Evolutionary conservation across 2,113 vertebrate species (phyloP).

Genomic region (Pangasianodon hypophthalmus): DNA sequence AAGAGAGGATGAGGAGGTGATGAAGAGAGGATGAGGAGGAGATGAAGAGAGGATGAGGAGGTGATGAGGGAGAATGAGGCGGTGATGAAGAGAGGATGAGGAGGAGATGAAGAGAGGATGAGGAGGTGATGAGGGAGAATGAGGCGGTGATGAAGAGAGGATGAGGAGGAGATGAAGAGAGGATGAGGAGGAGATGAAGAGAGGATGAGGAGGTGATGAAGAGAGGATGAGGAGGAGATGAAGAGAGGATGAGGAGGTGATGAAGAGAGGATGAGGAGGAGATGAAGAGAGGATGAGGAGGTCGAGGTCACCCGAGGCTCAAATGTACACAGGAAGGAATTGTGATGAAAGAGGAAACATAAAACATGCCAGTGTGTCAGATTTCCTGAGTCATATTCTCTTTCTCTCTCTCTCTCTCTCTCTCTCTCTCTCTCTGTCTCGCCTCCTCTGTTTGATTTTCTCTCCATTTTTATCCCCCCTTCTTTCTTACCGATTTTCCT

Average conservation of each 20-base stretch:
- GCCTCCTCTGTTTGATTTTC: not conserved
- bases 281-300: not conserved
- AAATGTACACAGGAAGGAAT: not conserved
- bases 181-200: not conserved
- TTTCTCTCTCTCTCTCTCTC: not conserved
- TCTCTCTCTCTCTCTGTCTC: not conserved
- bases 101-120: not conserved
- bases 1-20: not conserved
- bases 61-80: not conserved
- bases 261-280: not conserved
- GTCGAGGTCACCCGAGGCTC: not conserved
- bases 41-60: not conserved
- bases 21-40: not conserved
- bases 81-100: not conserved
- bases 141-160: not conserved
- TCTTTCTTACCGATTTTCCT: too few species aligned
- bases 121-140: not conserved
- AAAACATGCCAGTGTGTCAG: not conserved
- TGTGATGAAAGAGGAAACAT: not conserved
- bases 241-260: not conserved
- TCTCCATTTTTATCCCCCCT: not conserved
- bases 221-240: not conserved
- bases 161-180: not conserved
- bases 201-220: not conserved
- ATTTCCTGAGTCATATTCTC: not conserved